These are phyloP conservation scores for Batillaria attramentaria DNA, from an alignment of 1,140 invertebrate genomes.

Conservation along the genomic window DNA sequence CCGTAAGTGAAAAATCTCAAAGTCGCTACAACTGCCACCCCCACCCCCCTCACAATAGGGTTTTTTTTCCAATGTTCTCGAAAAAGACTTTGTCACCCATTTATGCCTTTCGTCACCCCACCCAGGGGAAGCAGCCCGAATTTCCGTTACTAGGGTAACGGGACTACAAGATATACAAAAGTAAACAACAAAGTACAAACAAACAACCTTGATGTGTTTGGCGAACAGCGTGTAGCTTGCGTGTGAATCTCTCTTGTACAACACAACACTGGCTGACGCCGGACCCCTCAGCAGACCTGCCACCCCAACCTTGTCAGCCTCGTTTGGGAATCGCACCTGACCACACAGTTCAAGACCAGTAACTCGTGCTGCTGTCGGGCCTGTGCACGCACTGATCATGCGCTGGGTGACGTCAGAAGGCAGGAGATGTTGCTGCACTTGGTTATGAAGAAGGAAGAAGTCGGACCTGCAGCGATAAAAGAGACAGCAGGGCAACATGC, in stretches of 20 bases:
- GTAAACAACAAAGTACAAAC: too few relatives aligned
- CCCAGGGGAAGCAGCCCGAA: too few relatives aligned
- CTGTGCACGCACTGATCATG: constrained; percentile 74
- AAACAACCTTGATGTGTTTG: constrained; percentile 51
- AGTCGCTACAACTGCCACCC: too few relatives aligned
- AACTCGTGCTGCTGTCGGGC: constrained; percentile 67
- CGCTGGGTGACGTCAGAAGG: neutral
- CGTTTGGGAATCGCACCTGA: constrained; percentile 81
- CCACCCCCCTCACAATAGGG: too few relatives aligned
- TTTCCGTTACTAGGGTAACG: too few relatives aligned
- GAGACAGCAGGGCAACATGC: neutral
- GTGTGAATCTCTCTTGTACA: constrained; percentile 84
- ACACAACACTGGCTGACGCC: constrained; percentile 80
- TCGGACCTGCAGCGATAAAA: neutral
- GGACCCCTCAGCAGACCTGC: constrained; percentile 87
- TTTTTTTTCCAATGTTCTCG: too few relatives aligned
- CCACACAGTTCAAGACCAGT: constrained; percentile 88
- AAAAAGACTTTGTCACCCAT: too few relatives aligned
- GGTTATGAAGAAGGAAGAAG: neutral
- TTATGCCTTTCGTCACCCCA: too few relatives aligned
- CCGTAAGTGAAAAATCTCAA: too few relatives aligned
- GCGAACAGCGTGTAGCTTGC: constrained; percentile 72
- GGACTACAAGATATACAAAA: too few relatives aligned
- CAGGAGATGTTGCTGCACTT: neutral
- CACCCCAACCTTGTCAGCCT: too few relatives aligned